These are phyloP conservation scores for Rhorus exstirpatorius DNA, from an alignment of 2,888 invertebrate genomes.

Conservation along the genomic window DNA sequence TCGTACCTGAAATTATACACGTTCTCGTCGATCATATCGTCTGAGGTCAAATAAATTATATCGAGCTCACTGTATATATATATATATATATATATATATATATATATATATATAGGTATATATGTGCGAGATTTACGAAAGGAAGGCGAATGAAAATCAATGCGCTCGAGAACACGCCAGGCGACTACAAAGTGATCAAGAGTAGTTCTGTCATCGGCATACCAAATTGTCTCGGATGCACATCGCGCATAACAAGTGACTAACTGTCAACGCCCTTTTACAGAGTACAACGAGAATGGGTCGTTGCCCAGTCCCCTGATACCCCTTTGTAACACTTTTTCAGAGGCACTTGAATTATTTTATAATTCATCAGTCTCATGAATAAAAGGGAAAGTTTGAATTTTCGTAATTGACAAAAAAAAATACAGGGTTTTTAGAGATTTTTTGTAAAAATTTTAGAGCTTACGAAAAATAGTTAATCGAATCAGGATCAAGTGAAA, in stretches of 20 bases:
- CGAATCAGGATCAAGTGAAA: too few species aligned
- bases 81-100: too few species aligned
- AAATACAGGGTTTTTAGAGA: too few species aligned
- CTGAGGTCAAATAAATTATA: constrained; percentile 55
- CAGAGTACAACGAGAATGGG: constrained; percentile 6
- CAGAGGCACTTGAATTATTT: too few species aligned
- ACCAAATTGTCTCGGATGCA: constrained; percentile 69
- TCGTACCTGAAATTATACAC: constrained; percentile 34
- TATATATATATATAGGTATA: too few species aligned
- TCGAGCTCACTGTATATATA: not conserved
- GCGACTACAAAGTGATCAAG: constrained; percentile 71
- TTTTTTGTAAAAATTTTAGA: too few species aligned
- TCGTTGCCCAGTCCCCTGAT: constrained; percentile 2
- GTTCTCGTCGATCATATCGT: constrained; percentile 13
- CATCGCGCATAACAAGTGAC: constrained; percentile 77
- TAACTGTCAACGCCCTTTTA: constrained; percentile 79
- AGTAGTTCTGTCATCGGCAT: constrained; percentile 72
- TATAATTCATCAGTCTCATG: too few species aligned
- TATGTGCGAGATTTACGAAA: constrained; percentile 27
- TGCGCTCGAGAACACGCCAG: constrained; percentile 62
- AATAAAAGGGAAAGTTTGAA: not conserved
- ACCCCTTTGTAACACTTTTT: not conserved
- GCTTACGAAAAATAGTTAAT: too few species aligned
- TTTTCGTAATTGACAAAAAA: too few species aligned
- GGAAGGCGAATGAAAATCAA: constrained; percentile 51